Percentiles rank a stretch among this genome's conserved stretches.
These are phyloP conservation scores for Nomada fabriciana DNA, from an alignment of 2,888 invertebrate genomes.

Conservation along the genomic window DNA sequence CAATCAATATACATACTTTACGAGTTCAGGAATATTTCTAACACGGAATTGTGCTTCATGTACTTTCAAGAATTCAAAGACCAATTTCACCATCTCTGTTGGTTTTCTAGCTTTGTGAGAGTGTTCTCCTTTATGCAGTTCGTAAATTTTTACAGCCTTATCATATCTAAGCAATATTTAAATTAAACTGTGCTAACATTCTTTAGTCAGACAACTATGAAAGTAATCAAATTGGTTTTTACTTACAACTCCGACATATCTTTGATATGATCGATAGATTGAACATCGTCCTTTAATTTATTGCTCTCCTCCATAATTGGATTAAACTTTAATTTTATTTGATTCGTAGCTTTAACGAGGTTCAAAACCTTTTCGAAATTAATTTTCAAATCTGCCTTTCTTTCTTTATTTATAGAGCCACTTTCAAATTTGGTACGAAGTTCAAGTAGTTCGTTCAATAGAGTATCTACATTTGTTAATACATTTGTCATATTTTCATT, in stretches of 20 bases:
- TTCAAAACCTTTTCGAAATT: slow-evolving; percentile 83
- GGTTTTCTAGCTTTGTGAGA: slow-evolving; percentile 83
- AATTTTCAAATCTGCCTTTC: slow-evolving; percentile 30
- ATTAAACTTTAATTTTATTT: slow-evolving; percentile 81
- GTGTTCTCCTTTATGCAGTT: slow-evolving; percentile 84
- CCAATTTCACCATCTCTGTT: slow-evolving; percentile 86
- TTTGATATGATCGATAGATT: slow-evolving; percentile 53
- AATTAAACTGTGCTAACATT: background rate
- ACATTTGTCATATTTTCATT: slow-evolving; percentile 56
- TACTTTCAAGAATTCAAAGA: slow-evolving; percentile 86
- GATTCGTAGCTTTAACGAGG: slow-evolving; percentile 84
- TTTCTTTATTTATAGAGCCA: background rate
- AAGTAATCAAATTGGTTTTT: slow-evolving; percentile 35
- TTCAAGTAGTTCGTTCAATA: slow-evolving; percentile 47
- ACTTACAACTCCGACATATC: slow-evolving; percentile 68
- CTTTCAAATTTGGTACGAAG: slow-evolving; percentile 6
- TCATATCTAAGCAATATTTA: slow-evolving; percentile 77
- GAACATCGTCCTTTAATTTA: slow-evolving; percentile 50
- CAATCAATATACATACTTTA: slow-evolving; percentile 46
- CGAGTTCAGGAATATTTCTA: slow-evolving; percentile 54
- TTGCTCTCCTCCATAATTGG: slow-evolving; percentile 53
- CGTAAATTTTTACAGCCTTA: slow-evolving; percentile 84
- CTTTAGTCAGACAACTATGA: background rate
- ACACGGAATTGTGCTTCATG: slow-evolving; percentile 85
- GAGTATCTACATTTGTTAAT: slow-evolving; percentile 45